phyloP scores from a whole-genome alignment of 2,888 invertebrate genomes.

The Drosophila macrospina region DNA sequence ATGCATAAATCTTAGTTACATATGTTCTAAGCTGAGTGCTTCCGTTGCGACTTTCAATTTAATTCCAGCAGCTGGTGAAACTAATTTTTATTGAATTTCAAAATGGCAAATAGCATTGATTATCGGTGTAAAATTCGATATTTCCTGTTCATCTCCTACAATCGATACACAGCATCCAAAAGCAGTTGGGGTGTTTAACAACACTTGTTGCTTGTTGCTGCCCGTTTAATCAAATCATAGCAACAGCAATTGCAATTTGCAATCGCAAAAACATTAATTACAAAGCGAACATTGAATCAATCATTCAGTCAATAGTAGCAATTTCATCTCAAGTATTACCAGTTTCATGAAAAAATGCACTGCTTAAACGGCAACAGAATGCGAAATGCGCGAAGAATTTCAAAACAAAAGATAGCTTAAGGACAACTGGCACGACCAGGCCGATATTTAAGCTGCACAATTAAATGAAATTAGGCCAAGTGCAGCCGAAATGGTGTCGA shows the following conservation, averaged over 20 bases:
- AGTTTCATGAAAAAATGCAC: slow-evolving; percentile 34
- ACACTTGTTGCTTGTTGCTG: neutral
- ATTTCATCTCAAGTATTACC: slow-evolving; percentile 51
- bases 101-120: slow-evolving; percentile 2
- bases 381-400: slow-evolving; percentile 8
- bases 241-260: slow-evolving; percentile 6
- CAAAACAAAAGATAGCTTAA: slow-evolving; percentile 26
- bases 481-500: slow-evolving; percentile 50
- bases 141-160: slow-evolving; percentile 3
- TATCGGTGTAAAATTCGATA: neutral
- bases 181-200: neutral
- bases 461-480: slow-evolving; percentile 69
- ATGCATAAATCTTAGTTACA: slow-evolving; percentile 21
- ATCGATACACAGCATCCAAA: neutral
- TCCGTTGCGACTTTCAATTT: slow-evolving; percentile 23
- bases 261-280: slow-evolving; percentile 24
- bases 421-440: slow-evolving; percentile 45
- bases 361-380: neutral
- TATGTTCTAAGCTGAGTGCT: slow-evolving; percentile 7
- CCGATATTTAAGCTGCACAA: slow-evolving; percentile 54
- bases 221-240: slow-evolving; percentile 3
- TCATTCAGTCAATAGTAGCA: slow-evolving; percentile 47
- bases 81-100: neutral
- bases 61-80: neutral
- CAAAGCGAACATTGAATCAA: slow-evolving; percentile 35